Evolutionary conservation across 1,140 invertebrate genomes (phyloP), one percentile per base, ranked within the genome.

Genomic region (Oreohelix idahoensis): DNA sequence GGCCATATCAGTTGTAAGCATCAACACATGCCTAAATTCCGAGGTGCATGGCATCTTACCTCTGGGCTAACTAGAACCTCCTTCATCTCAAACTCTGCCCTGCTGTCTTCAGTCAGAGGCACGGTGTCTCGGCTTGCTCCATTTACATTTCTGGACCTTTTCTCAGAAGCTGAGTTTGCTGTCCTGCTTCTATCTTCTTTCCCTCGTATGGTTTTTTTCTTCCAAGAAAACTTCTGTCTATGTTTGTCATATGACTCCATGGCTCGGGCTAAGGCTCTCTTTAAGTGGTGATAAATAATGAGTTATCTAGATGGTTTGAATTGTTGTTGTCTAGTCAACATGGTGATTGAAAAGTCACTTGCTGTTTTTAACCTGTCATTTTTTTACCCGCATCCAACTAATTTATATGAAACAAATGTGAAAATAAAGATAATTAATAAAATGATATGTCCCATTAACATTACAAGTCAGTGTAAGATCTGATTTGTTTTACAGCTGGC

Each of bases 251-350:
- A n/a, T 8, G 63, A 88, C 77, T 90, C 86, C 63, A 86, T 87
- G n/a, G 90, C 90, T 83, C 88, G 84, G 83, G 88, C 89, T 42
- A 91, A 78, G 29, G 89, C 89, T 38, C 85, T 84, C 90, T 91
- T 73, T 66, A 35, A 0, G 29, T 35, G n/a, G 29, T 32, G 29
- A 66, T 32, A 66, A 66, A 58, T n/a, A 58, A 58, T 20, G 53
- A 23, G 53, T 58, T 58, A 58, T 58, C 53, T 58, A 58, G 26
- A 58, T 20, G 20, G 53, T 58, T 20, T 49, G 8, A 49, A 11
- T 49, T 49, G 45, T 49, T 49, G 17, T 17, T 49, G 45, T 49
- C 45, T 8, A 49, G n/a, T n/a, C n/a, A n/a, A n/a, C n/a, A n/a
- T n/a, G n/a, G n/a, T n/a, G n/a, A n/a, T n/a, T n/a, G n/a, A n/a